phyloP scores from a whole-genome alignment of 2,888 invertebrate species.

The Chymomyza caudatula region DNA sequence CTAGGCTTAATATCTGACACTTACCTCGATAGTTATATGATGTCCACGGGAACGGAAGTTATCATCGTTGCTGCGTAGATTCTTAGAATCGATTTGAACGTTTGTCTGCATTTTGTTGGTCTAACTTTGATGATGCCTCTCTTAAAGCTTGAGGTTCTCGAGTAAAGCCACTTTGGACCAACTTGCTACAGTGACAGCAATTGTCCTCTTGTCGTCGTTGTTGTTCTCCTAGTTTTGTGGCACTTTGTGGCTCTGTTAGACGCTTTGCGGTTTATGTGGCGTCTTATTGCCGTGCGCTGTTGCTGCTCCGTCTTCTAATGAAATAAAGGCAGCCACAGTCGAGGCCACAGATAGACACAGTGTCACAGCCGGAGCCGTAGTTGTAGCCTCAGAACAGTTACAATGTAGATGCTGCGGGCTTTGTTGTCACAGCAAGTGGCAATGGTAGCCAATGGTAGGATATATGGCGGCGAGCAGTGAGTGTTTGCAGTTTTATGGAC shows the following conservation, averaged over 20 bases:
- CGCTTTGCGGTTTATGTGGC: neutral
- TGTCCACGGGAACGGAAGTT: conserved; percentile 79
- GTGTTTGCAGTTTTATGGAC: neutral
- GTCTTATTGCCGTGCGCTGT: neutral
- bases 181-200: neutral
- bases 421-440: neutral
- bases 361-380: neutral
- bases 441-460: too few species aligned
- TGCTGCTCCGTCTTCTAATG: neutral
- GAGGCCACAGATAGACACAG: neutral
- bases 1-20: conserved; percentile 39
- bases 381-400: neutral
- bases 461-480: neutral
- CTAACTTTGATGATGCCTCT: neutral
- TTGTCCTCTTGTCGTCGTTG: neutral
- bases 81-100: conserved; percentile 86
- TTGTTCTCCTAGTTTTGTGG: neutral
- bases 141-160: neutral
- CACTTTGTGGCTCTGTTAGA: neutral
- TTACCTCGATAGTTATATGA: conserved; percentile 78
- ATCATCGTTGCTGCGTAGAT: conserved; percentile 82
- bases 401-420: neutral
- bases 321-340: neutral
- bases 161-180: neutral
- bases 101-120: conserved; percentile 85